Evolutionary conservation across 2,888 invertebrate species (phyloP), one percentile per base, ranked within the genome.

Genomic region (Dynastes tityus): DNA sequence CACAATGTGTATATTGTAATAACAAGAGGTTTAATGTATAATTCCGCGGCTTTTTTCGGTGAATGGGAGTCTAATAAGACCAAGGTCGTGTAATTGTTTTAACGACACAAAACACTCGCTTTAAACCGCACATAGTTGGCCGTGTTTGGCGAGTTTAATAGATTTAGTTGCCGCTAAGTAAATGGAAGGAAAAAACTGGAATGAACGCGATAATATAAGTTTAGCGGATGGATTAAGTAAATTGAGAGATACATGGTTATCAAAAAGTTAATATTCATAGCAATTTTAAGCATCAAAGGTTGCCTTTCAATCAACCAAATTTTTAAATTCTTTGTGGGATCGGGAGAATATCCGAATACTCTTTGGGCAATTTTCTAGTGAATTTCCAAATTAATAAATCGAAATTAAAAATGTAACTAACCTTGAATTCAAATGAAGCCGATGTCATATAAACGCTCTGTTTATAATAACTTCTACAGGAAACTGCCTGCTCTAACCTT

Each of bases 81-180:
- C 73, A 73, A 73, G 73, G 73, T 58, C 73, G 37, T 37, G 9
- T 58, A 58, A 73, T 73, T 73, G 73, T 58, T 73, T 73, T 73
- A 73, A 58, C 55, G 45, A 61, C 73, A 45, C 6, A 49, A 3
- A 73, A 73, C 58, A 45, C n/a, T 40, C 37, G 40, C 73, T 58
- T 58, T 58, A 16, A 37, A 4, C 45, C 45, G 45, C 16, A 37
- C 1, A 8, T 40, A 58, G 16, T 58, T 58, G 16, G 22, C 6
- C 6, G 8, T 58, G 16, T 61, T 58, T 73, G 73, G 51, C 68
- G 27, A 29, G 3, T 40, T 53, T 73, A 58, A 73, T 40, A n/a
- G 40, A 58, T 58, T 70, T 32, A 16, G 27, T 70, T 29, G 13
- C 9, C 13, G 16, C 2, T 9, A 22, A 63, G 63, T 63, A 29